A percentile compares a stretch with the other conserved stretches of the same genome.
Conservation (phyloP, 2,113 vertebrate species). For the Dunckerocampus dactyliophorus region DNA sequence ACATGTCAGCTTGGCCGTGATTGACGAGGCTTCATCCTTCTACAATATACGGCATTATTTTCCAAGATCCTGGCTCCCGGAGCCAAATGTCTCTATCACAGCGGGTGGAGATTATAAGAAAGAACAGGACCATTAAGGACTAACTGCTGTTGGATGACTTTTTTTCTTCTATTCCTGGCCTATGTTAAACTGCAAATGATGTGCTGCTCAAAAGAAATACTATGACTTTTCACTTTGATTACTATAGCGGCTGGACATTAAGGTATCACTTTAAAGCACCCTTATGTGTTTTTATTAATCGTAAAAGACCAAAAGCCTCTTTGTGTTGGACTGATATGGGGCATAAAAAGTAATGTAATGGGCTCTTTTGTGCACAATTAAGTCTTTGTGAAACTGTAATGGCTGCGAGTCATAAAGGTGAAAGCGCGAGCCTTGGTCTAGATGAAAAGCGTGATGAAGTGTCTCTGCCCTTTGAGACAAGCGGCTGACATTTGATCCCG, state of each 20-base stretch:
- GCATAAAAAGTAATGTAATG: constrained; percentile 44
- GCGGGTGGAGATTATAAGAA: constrained; percentile 6
- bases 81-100: constrained; percentile 23
- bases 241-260: constrained; percentile 49
- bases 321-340: constrained; percentile 49
- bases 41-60: constrained; percentile 25
- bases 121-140: neutral
- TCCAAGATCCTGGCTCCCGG: constrained; percentile 20
- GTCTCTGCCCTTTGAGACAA: constrained; percentile 47
- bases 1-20: constrained; percentile 50
- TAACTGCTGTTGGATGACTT: neutral
- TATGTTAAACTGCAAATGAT: constrained; percentile 5
- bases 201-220: constrained; percentile 1
- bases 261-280: constrained; percentile 45
- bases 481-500: constrained; percentile 54
- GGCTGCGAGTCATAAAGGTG: constrained; percentile 27
- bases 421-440: constrained; percentile 7
- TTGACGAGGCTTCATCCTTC: constrained; percentile 59
- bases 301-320: constrained; percentile 38
- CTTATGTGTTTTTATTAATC: constrained; percentile 51
- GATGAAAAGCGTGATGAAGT: constrained; percentile 15
- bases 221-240: constrained; percentile 18
- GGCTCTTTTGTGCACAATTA: constrained; percentile 39
- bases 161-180: constrained; percentile 1
- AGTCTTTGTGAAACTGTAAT: constrained; percentile 27